A percentile compares a stretch with the other conserved stretches of the same genome.
These are phyloP conservation scores for Anolis sagrei DNA, from an alignment of 2,113 vertebrate species.

Conservation along the genomic window DNA sequence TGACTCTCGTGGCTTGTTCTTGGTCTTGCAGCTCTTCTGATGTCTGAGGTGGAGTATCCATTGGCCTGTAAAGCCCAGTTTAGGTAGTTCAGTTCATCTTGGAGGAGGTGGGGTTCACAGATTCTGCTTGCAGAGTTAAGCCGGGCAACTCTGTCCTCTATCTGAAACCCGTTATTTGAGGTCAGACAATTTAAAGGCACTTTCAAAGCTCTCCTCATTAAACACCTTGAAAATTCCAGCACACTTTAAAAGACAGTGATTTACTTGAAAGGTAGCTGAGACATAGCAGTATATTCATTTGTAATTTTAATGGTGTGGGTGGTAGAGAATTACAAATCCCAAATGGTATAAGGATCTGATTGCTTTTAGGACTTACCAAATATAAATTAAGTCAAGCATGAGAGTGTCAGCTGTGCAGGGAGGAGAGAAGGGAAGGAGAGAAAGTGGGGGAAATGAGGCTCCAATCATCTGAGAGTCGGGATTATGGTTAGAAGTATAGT, in stretches of 20 bases:
- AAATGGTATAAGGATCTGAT: not conserved
- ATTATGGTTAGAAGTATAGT: not conserved
- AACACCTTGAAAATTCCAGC: not conserved
- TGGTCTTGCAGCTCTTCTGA: too few species aligned
- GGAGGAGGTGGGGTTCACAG: too few species aligned
- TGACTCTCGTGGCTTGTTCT: too few species aligned
- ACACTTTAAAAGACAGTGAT: not conserved
- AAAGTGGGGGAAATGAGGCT: not conserved
- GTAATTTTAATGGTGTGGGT: not conserved
- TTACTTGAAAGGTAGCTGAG: not conserved
- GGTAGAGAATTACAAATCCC: not conserved
- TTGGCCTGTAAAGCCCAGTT: too few species aligned
- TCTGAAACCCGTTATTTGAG: not conserved
- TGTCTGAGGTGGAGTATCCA: too few species aligned
- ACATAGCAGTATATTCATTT: not conserved
- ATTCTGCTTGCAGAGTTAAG: too few species aligned
- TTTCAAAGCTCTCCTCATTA: not conserved
- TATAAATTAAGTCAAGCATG: not conserved
- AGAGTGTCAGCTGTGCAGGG: not conserved
- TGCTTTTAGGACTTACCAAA: not conserved
- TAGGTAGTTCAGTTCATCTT: too few species aligned
- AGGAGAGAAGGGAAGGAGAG: not conserved
- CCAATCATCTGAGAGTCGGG: not conserved
- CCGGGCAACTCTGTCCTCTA: not conserved
- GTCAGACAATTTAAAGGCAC: not conserved